Percentiles rank a stretch among this genome's conserved stretches.
These are phyloP conservation scores for Drosophila anomalata DNA, from an alignment of 2,888 invertebrate species.

Conservation along the genomic window DNA sequence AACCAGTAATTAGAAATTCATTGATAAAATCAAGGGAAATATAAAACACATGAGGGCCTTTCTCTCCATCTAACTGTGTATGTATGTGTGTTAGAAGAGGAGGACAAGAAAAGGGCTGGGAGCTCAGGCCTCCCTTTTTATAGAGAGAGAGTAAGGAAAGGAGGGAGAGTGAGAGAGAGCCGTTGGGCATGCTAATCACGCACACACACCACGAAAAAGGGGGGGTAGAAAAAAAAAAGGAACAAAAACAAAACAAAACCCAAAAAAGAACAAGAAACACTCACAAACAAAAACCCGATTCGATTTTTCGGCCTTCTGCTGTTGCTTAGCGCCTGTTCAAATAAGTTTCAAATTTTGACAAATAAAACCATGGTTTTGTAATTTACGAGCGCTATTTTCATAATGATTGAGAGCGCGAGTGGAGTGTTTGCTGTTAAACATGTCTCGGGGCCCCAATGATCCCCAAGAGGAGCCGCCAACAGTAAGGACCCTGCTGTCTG, in stretches of 20 bases:
- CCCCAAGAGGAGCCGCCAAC: slow-evolving; percentile 4
- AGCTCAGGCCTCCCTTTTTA: not conserved
- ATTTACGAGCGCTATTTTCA: slow-evolving; percentile 79
- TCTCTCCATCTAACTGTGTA: not conserved
- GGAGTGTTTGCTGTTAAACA: slow-evolving; percentile 21
- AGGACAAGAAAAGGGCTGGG: slow-evolving; percentile 36
- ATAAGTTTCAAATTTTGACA: slow-evolving; percentile 84
- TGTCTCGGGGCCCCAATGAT: not conserved
- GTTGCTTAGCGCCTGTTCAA: slow-evolving; percentile 81
- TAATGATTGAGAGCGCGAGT: slow-evolving; percentile 68
- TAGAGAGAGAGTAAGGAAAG: slow-evolving; percentile 1
- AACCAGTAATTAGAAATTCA: slow-evolving; percentile 58
- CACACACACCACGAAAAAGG: slow-evolving; percentile 46
- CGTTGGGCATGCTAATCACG: slow-evolving; percentile 68
- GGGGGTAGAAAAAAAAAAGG: slow-evolving; percentile 29
- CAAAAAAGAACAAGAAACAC: slow-evolving; percentile 12
- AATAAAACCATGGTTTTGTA: slow-evolving; percentile 83
- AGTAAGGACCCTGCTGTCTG: slow-evolving; percentile 34
- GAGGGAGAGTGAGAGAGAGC: slow-evolving; percentile 21
- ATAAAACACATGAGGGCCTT: slow-evolving; percentile 11
- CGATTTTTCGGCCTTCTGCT: slow-evolving; percentile 51
- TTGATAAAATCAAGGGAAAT: slow-evolving; percentile 53
- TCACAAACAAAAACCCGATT: slow-evolving; percentile 30
- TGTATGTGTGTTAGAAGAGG: not conserved
- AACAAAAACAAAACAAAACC: slow-evolving; percentile 42